Evolutionary conservation across 2,888 invertebrate species (phyloP), one percentile per base, ranked within the genome.

Genomic region (Brachylomia viminalis): DNA sequence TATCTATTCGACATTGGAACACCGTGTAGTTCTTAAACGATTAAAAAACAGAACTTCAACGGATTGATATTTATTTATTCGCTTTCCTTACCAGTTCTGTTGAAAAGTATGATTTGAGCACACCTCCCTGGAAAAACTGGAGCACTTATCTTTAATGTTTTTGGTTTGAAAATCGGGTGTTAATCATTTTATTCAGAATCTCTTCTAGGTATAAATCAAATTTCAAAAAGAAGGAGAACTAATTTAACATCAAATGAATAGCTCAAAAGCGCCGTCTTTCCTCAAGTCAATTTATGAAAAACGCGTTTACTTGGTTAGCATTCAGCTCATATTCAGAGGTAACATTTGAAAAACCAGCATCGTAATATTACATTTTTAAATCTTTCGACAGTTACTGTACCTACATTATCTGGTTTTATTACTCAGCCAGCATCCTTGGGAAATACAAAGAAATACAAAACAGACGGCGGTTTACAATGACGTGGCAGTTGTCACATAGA

Each of bases 391-490:
- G 54, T 42, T 30, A 30, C 71, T 17, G 58, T 61, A 69, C n/a
- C n/a, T n/a, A n/a, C 17, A 68, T 42, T 66, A 27, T 62, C 45
- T 67, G 56, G 20, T 64, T 78, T 73, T 75, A 82, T 72, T 82
- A 70, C 61, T 72, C 74, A 85, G 38, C 23, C 70, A 62, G 52
- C 38, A 74, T 74, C 72, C 79, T 85, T 78, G 79, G 52, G 66
- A 62, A 49, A 64, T 58, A 66, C 70, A 85, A 70, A 75, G 69
- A 52, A 66, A 78, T 75, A 72, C 73, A 73, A 73, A 82, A 70
- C 65, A 75, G 52, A 59, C 71, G 73, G 45, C 33, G 11, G 58
- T 56, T 67, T 72, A 78, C 64, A 71, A 69, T 67, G 66, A 65
- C 75, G 65, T 78, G 72, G 52, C 27, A 59, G 30, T 70, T 49